Conservation (phyloP, 1,140 invertebrate genomes). For the Drosophila suzukii region DNA sequence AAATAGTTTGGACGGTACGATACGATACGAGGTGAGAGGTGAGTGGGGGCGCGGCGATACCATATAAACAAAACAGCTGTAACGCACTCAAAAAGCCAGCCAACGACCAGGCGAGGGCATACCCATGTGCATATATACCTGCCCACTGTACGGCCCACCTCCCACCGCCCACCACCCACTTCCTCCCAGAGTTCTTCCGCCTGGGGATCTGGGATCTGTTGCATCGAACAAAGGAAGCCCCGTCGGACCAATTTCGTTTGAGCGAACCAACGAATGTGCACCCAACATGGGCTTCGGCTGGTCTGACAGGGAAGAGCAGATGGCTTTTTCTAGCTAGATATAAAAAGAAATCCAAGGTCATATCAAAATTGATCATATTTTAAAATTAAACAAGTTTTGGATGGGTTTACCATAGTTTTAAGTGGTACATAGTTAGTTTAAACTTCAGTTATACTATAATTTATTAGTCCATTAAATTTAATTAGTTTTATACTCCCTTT, state of each 20-base stretch:
- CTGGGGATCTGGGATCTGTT: slow-evolving; percentile 8
- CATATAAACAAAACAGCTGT: slow-evolving; percentile 63
- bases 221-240: slow-evolving; percentile 69
- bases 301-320: slow-evolving; percentile 24
- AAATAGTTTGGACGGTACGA: slow-evolving; percentile 29
- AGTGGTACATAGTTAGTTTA: no score
- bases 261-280: slow-evolving; percentile 37
- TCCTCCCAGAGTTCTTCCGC: slow-evolving; percentile 6
- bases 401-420: no score
- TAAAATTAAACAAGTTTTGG: no score
- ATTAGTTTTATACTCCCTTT: no score
- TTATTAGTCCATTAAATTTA: no score
- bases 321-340: slow-evolving; percentile 1
- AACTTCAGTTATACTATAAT: no score
- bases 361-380: no score
- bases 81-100: slow-evolving; percentile 47
- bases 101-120: slow-evolving; percentile 45
- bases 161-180: slow-evolving; percentile 3
- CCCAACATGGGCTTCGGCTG: slow-evolving; percentile 51
- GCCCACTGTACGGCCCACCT: slow-evolving; percentile 13
- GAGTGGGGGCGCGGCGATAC: slow-evolving; percentile 29
- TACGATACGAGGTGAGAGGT: slow-evolving; percentile 1
- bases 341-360: no score
- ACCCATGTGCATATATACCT: not conserved
- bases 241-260: slow-evolving; percentile 56